Evolutionary conservation across 2,797 vertebrate genomes (phyloP), one percentile per base, ranked within the genome.

Genomic region (Hylomyscus alleni): DNA sequence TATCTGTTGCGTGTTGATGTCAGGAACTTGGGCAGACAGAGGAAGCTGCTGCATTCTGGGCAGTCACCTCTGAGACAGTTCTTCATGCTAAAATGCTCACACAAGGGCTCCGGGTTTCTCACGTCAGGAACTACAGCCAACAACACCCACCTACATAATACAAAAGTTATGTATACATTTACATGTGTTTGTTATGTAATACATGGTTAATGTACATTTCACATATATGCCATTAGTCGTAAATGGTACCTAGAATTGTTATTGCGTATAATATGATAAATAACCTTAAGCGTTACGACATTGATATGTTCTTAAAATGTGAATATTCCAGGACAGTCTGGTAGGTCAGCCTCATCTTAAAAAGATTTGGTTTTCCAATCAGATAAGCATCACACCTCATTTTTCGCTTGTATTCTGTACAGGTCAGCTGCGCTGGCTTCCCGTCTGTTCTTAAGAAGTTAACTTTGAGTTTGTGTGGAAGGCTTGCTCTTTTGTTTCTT

Each of bases 321-420:
- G 92, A 94, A 37, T 83, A 37, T 89, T 78, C 19, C 13, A 92
- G 85, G 76, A 93, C 40, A 92, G 11, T 94, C 15, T 72, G 20
- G 8, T 0, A 37, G 3, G 5, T 13, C 47, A 76, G 29, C 1
- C 20, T 34, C 60, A 47, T 89, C 76, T 62, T 37, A 37, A 78
- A 78, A 90, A 65, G 15, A 31, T n/a, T 77, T 62, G 34, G 19
- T 78, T 9, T 77, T 76, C 26, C 12, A 76, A 54, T 13, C 40
- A 76, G 37, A 4, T 13, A 31, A 56, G 12, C 50, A 12, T 31
- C 15, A 11, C 8, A 52, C 29, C 37, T 76, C 54, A 88, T 76
- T 47, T 76, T 58, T 8, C 3, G 9, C 19, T 47, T 31, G 34
- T 47, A 60, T 58, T 76, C 54, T 89, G 29, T 44, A 60, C 26